phyloP scores from a whole-genome alignment of 2,113 vertebrate species.

The Anoplopoma fimbria region DNA sequence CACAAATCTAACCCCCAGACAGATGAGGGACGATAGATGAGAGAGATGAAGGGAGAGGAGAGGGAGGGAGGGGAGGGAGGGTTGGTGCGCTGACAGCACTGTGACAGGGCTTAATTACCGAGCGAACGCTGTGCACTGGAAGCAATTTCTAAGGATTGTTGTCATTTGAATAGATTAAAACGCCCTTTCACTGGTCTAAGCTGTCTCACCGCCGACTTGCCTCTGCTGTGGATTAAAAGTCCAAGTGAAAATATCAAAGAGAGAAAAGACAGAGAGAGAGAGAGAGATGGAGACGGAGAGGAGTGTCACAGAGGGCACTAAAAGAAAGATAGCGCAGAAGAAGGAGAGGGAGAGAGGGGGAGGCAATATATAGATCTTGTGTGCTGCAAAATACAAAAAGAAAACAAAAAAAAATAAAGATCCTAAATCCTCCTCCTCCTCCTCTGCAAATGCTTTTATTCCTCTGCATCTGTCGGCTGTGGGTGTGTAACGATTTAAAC shows the following conservation, averaged over 20 bases:
- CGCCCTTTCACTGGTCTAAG: slow-evolving; percentile 70
- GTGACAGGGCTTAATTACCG: slow-evolving; percentile 83
- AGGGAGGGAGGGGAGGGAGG: slow-evolving; percentile 12
- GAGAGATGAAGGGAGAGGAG: slow-evolving; percentile 47
- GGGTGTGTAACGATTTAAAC: slow-evolving; percentile 28
- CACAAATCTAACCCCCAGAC: slow-evolving; percentile 56
- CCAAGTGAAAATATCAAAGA: slow-evolving; percentile 50
- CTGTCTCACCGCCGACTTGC: slow-evolving; percentile 64
- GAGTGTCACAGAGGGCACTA: slow-evolving; percentile 14
- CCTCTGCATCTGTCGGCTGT: slow-evolving; percentile 4
- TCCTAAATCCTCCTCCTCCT: slow-evolving; percentile 15
- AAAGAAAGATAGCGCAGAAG: background rate
- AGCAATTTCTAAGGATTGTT: slow-evolving; percentile 78
- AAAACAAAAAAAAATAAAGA: slow-evolving; percentile 21
- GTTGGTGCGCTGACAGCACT: slow-evolving; percentile 71
- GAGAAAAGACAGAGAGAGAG: slow-evolving; percentile 13
- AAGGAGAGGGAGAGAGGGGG: background rate
- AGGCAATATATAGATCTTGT: slow-evolving; percentile 10
- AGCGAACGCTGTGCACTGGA: slow-evolving; percentile 53
- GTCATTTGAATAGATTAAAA: slow-evolving; percentile 83
- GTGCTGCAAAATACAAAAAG: slow-evolving; percentile 10
- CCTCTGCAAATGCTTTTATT: background rate
- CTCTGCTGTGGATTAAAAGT: slow-evolving; percentile 74
- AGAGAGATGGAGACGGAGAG: slow-evolving; percentile 27
- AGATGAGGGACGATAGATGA: slow-evolving; percentile 50